Evolutionary conservation across 2,113 vertebrate genomes (phyloP).

Genomic region (Xenopus tropicalis): DNA sequence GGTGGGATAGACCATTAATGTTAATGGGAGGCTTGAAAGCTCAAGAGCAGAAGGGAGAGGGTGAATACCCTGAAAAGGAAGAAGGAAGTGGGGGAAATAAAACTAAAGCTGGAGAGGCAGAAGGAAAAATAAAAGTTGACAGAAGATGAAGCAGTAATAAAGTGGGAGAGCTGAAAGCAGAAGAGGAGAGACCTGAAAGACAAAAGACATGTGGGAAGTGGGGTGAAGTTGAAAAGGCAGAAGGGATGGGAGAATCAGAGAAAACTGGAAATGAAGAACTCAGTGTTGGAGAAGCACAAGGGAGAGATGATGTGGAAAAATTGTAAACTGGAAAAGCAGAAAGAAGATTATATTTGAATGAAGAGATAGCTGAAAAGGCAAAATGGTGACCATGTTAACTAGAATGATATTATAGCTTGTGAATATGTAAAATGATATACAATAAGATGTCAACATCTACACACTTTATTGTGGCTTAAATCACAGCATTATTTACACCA

Average conservation of each 20-base stretch:
- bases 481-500: too few relatives aligned
- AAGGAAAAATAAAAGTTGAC: not conserved
- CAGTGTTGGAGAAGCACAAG: not conserved
- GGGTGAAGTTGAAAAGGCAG: not conserved
- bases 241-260: not conserved
- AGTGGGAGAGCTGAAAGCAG: not conserved
- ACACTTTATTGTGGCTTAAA: too few relatives aligned
- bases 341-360: too few relatives aligned
- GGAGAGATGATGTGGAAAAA: not conserved
- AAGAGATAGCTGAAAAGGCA: too few relatives aligned
- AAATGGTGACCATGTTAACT: too few relatives aligned
- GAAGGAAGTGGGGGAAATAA: not conserved
- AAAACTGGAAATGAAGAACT: not conserved
- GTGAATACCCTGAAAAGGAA: not conserved
- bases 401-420: too few relatives aligned
- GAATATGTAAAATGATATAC: too few relatives aligned
- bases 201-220: too few relatives aligned
- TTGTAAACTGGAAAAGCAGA: not conserved
- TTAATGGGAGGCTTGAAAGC: too few relatives aligned
- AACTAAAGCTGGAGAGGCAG: not conserved
- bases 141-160: not conserved
- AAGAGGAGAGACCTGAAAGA: too few relatives aligned
- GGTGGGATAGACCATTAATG: too few relatives aligned
- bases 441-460: too few relatives aligned
- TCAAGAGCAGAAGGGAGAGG: not conserved